Conservation (phyloP, 2,797 vertebrate species). For the Pristis pectinata region DNA sequence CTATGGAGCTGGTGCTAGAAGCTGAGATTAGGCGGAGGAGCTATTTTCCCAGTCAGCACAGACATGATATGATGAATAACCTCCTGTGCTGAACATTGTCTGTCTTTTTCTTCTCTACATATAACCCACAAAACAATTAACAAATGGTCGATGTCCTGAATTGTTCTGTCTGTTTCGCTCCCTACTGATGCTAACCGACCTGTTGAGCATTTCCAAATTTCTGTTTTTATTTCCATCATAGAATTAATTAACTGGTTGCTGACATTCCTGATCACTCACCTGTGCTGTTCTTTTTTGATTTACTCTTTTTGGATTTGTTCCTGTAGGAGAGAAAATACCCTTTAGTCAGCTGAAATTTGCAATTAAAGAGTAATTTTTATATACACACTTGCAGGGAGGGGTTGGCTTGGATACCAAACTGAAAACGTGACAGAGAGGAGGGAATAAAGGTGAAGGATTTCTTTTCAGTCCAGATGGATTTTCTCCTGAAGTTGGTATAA, state of each 20-base stretch:
- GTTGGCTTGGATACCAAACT: too few species aligned
- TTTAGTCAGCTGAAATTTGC: neutral
- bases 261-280: neutral
- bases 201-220: neutral
- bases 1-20: too few species aligned
- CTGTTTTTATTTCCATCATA: neutral
- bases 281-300: conserved; percentile 19
- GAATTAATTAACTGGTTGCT: neutral
- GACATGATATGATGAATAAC: too few species aligned
- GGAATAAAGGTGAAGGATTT: neutral
- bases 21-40: too few species aligned
- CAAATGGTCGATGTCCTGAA: neutral
- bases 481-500: too few species aligned
- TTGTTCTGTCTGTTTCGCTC: neutral
- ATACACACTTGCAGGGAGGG: neutral
- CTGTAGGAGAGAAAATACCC: neutral
- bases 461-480: too few species aligned
- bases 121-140: neutral
- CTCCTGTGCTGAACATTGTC: too few species aligned
- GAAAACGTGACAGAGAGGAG: neutral
- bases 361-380: neutral
- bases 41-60: too few species aligned
- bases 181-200: too few species aligned
- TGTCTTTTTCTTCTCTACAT: too few species aligned
- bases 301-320: neutral